A percentile compares a stretch with the other conserved stretches of the same genome.
Evolutionary conservation across 2,113 vertebrate species (phyloP).

Genomic region (Scytalopus superciliaris): DNA sequence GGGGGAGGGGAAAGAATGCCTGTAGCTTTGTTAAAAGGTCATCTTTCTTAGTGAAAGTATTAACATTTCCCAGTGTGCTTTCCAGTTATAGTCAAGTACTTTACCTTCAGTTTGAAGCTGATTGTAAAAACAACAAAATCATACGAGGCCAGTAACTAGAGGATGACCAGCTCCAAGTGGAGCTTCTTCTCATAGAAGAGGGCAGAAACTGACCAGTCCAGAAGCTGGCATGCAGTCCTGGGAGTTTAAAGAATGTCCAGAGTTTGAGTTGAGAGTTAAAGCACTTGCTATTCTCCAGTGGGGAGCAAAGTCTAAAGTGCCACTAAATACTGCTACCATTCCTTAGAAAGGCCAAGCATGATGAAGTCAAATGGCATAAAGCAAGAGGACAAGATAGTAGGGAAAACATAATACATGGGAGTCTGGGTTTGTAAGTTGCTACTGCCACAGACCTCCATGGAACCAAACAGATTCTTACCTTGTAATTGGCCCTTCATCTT

Average conservation of each 20-base stretch:
- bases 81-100: neutral
- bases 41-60: neutral
- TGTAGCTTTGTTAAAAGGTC: neutral
- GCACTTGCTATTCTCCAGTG: neutral
- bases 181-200: neutral
- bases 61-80: neutral
- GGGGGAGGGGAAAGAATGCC: neutral
- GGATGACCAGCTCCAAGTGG: neutral
- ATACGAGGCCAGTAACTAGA: neutral
- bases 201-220: neutral
- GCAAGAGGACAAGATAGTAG: neutral
- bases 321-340: neutral
- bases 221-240: neutral
- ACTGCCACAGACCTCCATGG: neutral
- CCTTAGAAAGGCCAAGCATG: neutral
- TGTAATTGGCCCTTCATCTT: neutral
- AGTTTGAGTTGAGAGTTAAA: neutral
- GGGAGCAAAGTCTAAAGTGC: neutral
- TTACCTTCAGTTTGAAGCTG: neutral
- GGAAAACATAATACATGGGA: fast-evolving
- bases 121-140: neutral
- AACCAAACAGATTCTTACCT: neutral
- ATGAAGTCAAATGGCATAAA: neutral
- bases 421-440: neutral
- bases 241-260: neutral